Evolutionary conservation across 2,888 invertebrate genomes (phyloP), one percentile per base, ranked within the genome.

Genomic region (Dynastes maya): DNA sequence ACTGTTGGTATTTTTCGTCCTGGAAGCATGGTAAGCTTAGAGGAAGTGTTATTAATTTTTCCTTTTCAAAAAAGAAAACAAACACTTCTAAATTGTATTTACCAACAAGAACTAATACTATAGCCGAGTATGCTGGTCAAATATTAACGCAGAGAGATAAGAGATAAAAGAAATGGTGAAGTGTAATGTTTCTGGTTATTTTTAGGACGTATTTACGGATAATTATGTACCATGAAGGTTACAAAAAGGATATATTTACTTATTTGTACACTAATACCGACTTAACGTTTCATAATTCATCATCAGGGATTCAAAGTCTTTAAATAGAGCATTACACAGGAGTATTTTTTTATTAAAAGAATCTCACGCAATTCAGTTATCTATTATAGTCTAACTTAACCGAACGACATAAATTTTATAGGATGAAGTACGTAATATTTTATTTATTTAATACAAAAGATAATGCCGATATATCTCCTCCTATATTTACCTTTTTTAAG

Each of bases 371-470:
- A 22, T 58, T 16, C 55, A 22, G n/a, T 22, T 58, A 58, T 58
- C 55, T 55, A 58, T 22, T 22, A 8, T 58, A 58, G 22, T 58
- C 8, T 16, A 58, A 6, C 22, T 58, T 9, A 37, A 5, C 32
- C 4, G 22, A n/a, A 53, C n/a, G 27, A 58, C 22, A 22, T 58
- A 58, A 58, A 22, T 16, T 58, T 22, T 22, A 5, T 6, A 16
- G 55, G 8, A 27, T 22, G 27, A 58, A 16, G 16, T 58, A 27
- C 55, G 9, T 16, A 22, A 27, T 27, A 6, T 58, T 58, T 2
- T 63, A 63, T 63, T 63, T 63, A 63, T 63, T 63, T 32, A 13
- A n/a, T 63, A 63, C 9, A 2, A 13, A 63, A 29, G 63, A 63
- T 63, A 63, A 63, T 27, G 11, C 13, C 32, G 63, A 63, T 63